Conservation (phyloP, 2,888 invertebrate genomes). For the Epistrophella euchroma region DNA sequence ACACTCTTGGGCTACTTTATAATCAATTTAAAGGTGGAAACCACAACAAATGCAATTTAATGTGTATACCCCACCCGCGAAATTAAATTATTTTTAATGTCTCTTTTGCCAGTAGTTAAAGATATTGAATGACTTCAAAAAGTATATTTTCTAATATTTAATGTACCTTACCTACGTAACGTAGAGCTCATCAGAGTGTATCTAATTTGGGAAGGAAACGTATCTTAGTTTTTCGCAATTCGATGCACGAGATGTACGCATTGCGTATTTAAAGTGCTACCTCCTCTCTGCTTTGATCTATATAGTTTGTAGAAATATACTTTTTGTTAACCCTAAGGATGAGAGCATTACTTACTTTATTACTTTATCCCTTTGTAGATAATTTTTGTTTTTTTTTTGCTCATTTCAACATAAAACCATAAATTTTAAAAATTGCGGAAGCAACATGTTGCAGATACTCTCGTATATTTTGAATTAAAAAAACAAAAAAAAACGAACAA, state of each 20-base stretch:
- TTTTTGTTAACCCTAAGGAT: slow-evolving; percentile 40
- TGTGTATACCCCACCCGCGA: slow-evolving; percentile 69
- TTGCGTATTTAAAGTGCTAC: slow-evolving; percentile 44
- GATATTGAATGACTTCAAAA: slow-evolving; percentile 49
- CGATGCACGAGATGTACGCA: slow-evolving; percentile 38
- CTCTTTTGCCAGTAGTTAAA: neutral
- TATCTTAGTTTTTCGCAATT: slow-evolving; percentile 62
- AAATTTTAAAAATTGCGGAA: slow-evolving; percentile 66
- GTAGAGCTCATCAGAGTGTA: slow-evolving; percentile 7
- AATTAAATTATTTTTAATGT: slow-evolving; percentile 50
- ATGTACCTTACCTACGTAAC: neutral
- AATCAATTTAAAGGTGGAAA: slow-evolving; percentile 69
- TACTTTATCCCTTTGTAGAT: slow-evolving; percentile 26
- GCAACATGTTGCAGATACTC: slow-evolving; percentile 66
- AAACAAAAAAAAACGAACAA: neutral
- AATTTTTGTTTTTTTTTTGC: slow-evolving; percentile 26
- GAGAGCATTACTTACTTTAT: neutral
- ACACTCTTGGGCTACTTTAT: slow-evolving; percentile 52
- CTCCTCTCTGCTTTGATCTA: slow-evolving; percentile 55
- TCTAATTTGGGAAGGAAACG: slow-evolving; percentile 60
- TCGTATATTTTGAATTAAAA: neutral
- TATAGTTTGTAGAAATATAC: neutral
- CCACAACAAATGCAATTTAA: slow-evolving; percentile 63
- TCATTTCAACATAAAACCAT: slow-evolving; percentile 51
- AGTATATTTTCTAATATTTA: neutral